These are phyloP conservation scores for Brachypodius melanocephalos DNA, from an alignment of 2,113 vertebrate genomes.

Conservation along the genomic window DNA sequence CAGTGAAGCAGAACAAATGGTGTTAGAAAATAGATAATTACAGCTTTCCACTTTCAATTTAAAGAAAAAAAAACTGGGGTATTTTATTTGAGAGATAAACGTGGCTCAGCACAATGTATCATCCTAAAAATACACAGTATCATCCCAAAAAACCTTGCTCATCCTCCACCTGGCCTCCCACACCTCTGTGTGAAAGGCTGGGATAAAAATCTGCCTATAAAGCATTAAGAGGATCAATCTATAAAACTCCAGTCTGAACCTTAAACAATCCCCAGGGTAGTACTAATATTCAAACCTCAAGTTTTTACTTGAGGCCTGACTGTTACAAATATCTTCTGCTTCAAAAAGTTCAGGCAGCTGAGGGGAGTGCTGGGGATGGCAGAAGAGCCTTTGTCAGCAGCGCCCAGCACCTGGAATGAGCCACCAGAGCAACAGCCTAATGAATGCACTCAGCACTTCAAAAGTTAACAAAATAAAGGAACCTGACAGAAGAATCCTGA, in stretches of 20 bases:
- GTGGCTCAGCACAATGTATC: background rate
- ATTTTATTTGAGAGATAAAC: background rate
- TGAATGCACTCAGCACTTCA: background rate
- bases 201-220: background rate
- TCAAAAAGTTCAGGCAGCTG: background rate
- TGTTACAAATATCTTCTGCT: background rate
- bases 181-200: background rate
- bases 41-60: background rate
- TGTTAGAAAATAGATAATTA: background rate
- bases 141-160: background rate
- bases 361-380: background rate
- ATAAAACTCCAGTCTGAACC: background rate
- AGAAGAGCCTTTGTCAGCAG: background rate
- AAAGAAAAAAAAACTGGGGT: background rate
- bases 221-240: background rate
- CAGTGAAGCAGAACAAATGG: background rate
- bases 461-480: conserved; percentile 26
- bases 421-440: background rate
- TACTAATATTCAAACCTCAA: background rate
- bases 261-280: background rate
- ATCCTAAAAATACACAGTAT: background rate
- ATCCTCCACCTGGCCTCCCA: background rate
- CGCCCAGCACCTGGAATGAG: background rate
- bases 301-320: background rate
- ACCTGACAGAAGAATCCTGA: background rate